phyloP scores from a whole-genome alignment of 2,888 invertebrate genomes.

The Sinohyriopsis cumingii region DNA sequence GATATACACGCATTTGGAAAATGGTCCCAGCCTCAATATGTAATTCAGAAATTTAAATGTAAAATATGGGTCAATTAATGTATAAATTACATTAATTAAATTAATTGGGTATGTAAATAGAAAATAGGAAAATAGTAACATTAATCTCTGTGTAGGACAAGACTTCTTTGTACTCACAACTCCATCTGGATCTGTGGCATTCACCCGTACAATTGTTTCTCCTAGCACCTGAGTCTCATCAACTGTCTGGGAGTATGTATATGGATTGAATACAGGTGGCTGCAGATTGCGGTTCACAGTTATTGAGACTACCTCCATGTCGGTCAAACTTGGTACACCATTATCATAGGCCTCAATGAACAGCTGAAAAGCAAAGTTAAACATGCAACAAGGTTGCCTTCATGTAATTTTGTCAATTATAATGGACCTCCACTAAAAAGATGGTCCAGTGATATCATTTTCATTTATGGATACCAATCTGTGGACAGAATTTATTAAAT shows the following conservation, averaged over 20 bases:
- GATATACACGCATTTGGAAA: too few species aligned
- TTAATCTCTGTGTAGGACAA: slow-evolving; percentile 23
- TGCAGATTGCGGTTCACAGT: slow-evolving; percentile 60
- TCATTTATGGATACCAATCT: too few species aligned
- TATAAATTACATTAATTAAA: too few species aligned
- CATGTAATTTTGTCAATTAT: neutral
- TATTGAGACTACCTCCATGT: slow-evolving; percentile 51
- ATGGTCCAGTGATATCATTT: too few species aligned
- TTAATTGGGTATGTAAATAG: too few species aligned
- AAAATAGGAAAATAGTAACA: slow-evolving; percentile 62
- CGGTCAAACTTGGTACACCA: slow-evolving; percentile 48
- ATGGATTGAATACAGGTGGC: slow-evolving; percentile 47
- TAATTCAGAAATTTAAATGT: too few species aligned
- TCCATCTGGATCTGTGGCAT: slow-evolving; percentile 58
- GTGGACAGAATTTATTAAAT: too few species aligned
- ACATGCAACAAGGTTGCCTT: neutral
- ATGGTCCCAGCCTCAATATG: too few species aligned
- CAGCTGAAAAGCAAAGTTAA: slow-evolving; percentile 39
- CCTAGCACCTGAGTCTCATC: slow-evolving; percentile 51
- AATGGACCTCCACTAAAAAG: too few species aligned
- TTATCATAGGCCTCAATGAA: slow-evolving; percentile 60
- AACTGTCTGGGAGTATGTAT: slow-evolving; percentile 40
- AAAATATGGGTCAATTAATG: too few species aligned
- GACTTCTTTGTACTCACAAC: slow-evolving; percentile 41
- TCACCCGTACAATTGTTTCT: slow-evolving; percentile 40